Percentiles rank a stretch among this genome's conserved stretches.
These are phyloP conservation scores for Brachyrhaphis roseni DNA, from an alignment of 2,797 vertebrate genomes.

Conservation along the genomic window DNA sequence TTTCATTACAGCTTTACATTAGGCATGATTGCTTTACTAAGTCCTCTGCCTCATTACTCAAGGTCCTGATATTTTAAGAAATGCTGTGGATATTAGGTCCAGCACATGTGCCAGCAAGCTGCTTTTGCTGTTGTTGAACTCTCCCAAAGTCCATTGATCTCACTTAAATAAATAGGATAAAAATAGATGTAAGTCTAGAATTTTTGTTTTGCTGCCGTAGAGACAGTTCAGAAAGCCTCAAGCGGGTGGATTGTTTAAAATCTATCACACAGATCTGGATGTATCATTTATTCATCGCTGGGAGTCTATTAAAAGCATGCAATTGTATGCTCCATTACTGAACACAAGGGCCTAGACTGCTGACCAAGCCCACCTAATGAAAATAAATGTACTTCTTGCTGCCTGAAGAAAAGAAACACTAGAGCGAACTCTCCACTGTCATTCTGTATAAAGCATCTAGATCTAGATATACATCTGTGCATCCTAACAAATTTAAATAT, in stretches of 20 bases:
- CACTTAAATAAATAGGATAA: constrained; percentile 39
- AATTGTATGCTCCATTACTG: constrained; percentile 75
- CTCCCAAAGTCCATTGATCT: constrained; percentile 38
- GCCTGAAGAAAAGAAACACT: constrained; percentile 64
- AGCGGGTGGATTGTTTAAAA: constrained; percentile 71
- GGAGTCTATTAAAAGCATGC: constrained; percentile 71
- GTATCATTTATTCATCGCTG: constrained; percentile 76
- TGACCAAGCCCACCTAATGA: constrained; percentile 77
- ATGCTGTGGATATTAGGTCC: not conserved
- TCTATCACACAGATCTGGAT: constrained; percentile 51
- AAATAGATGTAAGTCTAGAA: constrained; percentile 34
- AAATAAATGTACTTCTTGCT: constrained; percentile 79
- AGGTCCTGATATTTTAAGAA: constrained; percentile 34
- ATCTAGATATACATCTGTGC: not conserved
- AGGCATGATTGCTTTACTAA: constrained; percentile 41
- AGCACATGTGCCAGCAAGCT: constrained; percentile 3
- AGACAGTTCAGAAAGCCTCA: constrained; percentile 59
- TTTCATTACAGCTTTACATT: constrained; percentile 65
- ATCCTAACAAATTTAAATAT: not conserved
- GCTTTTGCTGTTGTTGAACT: constrained; percentile 23
- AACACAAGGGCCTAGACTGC: constrained; percentile 72
- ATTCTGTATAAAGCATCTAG: constrained; percentile 48
- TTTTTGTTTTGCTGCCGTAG: constrained; percentile 45
- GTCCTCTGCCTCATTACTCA: constrained; percentile 28
- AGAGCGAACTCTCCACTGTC: constrained; percentile 57